phyloP scores from a whole-genome alignment of 2,888 invertebrate species.

The Drosophila pegasa region DNA sequence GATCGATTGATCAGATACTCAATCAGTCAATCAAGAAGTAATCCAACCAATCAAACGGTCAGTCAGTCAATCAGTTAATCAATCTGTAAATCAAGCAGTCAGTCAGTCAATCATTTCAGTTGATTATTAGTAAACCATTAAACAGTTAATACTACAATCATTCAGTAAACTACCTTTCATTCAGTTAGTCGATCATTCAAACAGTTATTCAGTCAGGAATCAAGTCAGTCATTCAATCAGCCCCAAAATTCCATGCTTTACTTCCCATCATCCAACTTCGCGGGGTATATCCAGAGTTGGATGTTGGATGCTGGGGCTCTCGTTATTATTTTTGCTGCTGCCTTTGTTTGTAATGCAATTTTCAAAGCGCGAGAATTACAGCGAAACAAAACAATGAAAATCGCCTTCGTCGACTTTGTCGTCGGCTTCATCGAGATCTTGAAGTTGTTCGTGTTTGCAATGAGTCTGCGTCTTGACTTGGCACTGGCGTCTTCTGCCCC shows the following conservation, averaged over 20 bases:
- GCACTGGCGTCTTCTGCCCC: constrained; percentile 54
- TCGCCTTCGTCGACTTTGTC: constrained; percentile 49
- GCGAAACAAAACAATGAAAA: constrained; percentile 77
- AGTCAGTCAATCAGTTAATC: background rate
- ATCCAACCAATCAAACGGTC: background rate
- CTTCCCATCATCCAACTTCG: background rate
- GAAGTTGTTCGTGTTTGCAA: constrained; percentile 58
- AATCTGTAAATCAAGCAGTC: too few species aligned
- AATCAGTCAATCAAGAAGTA: background rate
- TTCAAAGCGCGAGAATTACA: constrained; percentile 81
- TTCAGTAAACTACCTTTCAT: background rate
- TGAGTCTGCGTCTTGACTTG: constrained; percentile 67
- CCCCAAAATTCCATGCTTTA: background rate
- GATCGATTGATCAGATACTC: background rate
- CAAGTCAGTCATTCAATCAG: background rate
- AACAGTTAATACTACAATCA: too few species aligned
- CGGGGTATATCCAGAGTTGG: constrained; percentile 33
- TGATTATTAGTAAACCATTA: too few species aligned
- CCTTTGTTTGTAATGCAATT: constrained; percentile 80
- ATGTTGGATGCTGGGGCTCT: background rate
- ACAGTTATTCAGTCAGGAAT: background rate
- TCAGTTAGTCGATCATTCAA: background rate
- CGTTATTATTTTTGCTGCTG: constrained; percentile 48
- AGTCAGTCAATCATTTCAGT: background rate
- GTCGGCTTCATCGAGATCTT: constrained; percentile 20